Conservation (phyloP, 2,113 vertebrate species). For the Todiramphus chloris region DNA sequence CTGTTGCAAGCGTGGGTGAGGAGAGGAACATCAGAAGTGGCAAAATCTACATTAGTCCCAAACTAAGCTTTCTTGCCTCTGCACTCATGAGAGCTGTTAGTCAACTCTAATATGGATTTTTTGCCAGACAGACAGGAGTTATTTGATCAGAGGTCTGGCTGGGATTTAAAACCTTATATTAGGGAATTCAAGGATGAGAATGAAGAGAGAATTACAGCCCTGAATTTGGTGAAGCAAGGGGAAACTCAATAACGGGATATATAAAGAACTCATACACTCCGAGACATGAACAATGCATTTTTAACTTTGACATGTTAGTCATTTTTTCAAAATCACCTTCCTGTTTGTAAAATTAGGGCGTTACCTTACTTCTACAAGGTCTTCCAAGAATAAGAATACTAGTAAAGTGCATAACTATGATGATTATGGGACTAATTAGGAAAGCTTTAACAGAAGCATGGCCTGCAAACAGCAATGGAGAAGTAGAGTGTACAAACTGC, state of each 20-base stretch:
- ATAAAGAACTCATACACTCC: neutral
- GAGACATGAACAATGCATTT: accelerated
- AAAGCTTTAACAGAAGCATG: neutral
- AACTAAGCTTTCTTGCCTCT: neutral
- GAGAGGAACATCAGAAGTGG: neutral
- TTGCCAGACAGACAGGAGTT: neutral
- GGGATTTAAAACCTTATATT: neutral
- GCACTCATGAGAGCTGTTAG: neutral
- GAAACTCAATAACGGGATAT: neutral
- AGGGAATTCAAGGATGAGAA: neutral
- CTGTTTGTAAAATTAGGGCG: neutral
- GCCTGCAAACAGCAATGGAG: neutral
- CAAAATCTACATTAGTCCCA: neutral
- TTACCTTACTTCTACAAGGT: neutral
- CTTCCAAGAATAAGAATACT: neutral
- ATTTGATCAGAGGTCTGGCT: neutral
- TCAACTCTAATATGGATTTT: neutral
- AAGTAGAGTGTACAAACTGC: neutral
- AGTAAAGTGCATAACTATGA: neutral
- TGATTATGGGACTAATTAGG: neutral
- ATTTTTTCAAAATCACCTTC: neutral
- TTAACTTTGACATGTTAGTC: neutral
- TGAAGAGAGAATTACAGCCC: neutral
- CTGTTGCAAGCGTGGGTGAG: neutral
- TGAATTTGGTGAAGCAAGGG: neutral